Evolutionary conservation across 2,797 vertebrate species (phyloP).

Genomic region (Heteromormyrus szaboi): DNA sequence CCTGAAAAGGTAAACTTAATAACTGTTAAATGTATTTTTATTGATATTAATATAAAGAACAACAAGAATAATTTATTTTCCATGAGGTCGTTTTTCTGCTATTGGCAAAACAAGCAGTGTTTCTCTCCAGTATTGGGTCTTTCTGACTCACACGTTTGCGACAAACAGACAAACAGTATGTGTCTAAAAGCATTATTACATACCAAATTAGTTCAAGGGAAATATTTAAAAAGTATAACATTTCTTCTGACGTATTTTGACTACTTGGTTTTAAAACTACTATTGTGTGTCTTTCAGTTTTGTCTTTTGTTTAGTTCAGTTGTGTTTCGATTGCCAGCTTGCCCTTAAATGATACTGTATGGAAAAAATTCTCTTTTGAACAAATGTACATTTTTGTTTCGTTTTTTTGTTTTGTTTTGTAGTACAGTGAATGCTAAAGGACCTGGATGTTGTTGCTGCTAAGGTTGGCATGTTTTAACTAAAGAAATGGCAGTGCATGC

Average conservation of each 20-base stretch:
- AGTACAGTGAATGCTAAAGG: conserved; percentile 68
- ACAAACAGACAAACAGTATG: conserved; percentile 22
- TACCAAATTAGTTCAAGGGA: conserved; percentile 43
- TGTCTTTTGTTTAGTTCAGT: conserved; percentile 22
- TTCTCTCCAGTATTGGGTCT: conserved; percentile 83
- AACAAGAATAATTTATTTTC: conserved; percentile 74
- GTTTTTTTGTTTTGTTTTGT: conserved; percentile 67
- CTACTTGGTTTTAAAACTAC: conserved; percentile 53
- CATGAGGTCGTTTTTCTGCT: conserved; percentile 42
- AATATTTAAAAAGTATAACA: conserved; percentile 33
- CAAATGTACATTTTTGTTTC: conserved; percentile 68
- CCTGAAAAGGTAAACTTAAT: conserved; percentile 46
- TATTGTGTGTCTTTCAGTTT: conserved; percentile 25
- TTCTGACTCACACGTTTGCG: conserved; percentile 40
- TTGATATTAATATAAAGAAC: conserved; percentile 81
- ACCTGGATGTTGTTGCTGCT: conserved; percentile 69
- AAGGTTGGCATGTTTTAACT: conserved; percentile 66
- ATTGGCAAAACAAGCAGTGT: conserved; percentile 71
- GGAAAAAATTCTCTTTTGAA: conserved; percentile 67
- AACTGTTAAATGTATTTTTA: conserved; percentile 56
- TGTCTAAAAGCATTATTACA: conserved; percentile 84
- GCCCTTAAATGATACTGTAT: conserved; percentile 72
- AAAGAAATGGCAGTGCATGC: conserved; percentile 51
- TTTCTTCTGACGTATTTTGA: conserved; percentile 41
- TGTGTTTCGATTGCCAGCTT: conserved; percentile 57